Evolutionary conservation across 2,113 vertebrate genomes (phyloP).

Genomic region (Anarhynchus alexandrinus): DNA sequence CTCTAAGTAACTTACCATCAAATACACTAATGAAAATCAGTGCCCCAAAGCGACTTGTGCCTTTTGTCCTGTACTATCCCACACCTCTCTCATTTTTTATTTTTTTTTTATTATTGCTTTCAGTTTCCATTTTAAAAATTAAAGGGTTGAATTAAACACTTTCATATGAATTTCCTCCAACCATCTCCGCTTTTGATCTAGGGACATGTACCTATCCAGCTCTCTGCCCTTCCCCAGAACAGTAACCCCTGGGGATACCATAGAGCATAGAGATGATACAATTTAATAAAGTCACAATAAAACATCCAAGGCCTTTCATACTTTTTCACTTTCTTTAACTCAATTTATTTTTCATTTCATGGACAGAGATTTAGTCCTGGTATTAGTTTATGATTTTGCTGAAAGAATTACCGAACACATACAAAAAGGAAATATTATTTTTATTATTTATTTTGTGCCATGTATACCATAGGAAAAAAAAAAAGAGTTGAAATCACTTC

Average conservation of each 20-base stretch:
- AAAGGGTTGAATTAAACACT: neutral
- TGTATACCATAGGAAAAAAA: slow-evolving; percentile 78
- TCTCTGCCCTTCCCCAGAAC: slow-evolving; percentile 58
- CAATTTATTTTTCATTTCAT: slow-evolving; percentile 89
- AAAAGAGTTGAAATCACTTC: slow-evolving; percentile 78
- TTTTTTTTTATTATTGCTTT: neutral
- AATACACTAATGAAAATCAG: slow-evolving; percentile 2
- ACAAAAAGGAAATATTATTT: slow-evolving; percentile 85
- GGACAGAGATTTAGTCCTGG: slow-evolving; percentile 83
- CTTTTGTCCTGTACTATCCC: neutral
- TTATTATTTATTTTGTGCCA: slow-evolving; percentile 82
- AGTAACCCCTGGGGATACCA: slow-evolving; percentile 68
- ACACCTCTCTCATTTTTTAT: neutral
- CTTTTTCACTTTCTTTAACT: slow-evolving; percentile 82
- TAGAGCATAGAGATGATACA: slow-evolving; percentile 72
- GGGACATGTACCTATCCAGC: slow-evolving; percentile 35
- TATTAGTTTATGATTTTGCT: slow-evolving; percentile 87
- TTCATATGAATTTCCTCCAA: neutral
- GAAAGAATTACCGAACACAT: slow-evolving; percentile 82
- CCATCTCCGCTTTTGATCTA: slow-evolving; percentile 27
- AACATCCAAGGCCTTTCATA: slow-evolving; percentile 78
- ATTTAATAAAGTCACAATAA: slow-evolving; percentile 85
- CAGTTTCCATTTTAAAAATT: slow-evolving; percentile 41
- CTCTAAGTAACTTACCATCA: neutral
- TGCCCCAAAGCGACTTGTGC: neutral